Base-by-base conservation (phyloP, 2,888 invertebrate species). In the Nomada ferruginata region DNA sequence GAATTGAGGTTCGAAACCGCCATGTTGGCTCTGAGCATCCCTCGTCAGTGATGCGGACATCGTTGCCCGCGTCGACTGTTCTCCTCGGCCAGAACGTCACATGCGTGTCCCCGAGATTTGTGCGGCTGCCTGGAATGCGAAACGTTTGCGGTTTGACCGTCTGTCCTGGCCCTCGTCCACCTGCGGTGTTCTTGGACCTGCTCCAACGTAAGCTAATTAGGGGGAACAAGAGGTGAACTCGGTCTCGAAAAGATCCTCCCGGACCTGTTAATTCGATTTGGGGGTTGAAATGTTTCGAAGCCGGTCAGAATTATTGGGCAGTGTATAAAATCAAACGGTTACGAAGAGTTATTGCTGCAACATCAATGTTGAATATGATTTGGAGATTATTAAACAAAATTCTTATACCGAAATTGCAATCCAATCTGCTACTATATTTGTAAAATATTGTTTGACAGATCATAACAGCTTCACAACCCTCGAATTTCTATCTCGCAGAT, bases 91-190 rank as follows among this genome's bases (percentile, higher is more conserved):
- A 82, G 82, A 74, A 85, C 79, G 85, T 85, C 85, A 88, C 85
- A 84, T 81, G 82, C 84, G 87, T 75, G 89, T 89, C 89, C 87
- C 85, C 89, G 89, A 89, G 90, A 90, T 90, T 90, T 90, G 90
- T 87, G 90, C 90, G 89, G 90, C 89, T 85, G 86, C 80, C 85
- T 87, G 90, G 88, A 90, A 90, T 90, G 87, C 86, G 88, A 90
- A 89, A 89, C 90, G 90, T 83, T 88, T 89, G 89, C 87, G 90
- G 90, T 89, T 83, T 82, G 78, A 81, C 74, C 80, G 83, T 82
- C 88, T 63, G 61, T 60, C 74, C 79, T 61, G 65, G 53, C 60
- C 73, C 71, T 72, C 73, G 66, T 77, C 66, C 71, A 70, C 63
- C 69, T 61, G 69, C 75, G 78, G 68, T 60, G 47, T 55, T 85